Evolutionary conservation across 2,888 invertebrate genomes (phyloP).

Genomic region (Iphiclides podalirius): DNA sequence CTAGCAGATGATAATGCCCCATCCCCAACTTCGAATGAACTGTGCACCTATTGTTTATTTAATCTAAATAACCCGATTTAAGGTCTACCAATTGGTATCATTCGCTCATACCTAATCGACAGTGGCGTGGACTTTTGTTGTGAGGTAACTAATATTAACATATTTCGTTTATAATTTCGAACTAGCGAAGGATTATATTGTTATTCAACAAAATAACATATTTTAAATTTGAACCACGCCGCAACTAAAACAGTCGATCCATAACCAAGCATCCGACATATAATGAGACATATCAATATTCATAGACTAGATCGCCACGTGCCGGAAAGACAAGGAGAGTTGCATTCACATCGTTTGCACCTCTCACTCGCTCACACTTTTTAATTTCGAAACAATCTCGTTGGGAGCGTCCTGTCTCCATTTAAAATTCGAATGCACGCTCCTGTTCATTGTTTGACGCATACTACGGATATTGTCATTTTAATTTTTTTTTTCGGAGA

Average conservation of each 20-base stretch:
- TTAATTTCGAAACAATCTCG: conserved; percentile 48
- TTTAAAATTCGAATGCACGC: conserved; percentile 46
- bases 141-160: too few relatives aligned
- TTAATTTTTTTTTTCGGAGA: conserved; percentile 35
- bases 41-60: not conserved
- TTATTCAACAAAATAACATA: too few relatives aligned
- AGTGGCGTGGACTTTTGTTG: too few relatives aligned
- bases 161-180: too few relatives aligned
- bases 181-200: too few relatives aligned
- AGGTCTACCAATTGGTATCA: not conserved
- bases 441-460: conserved; percentile 43
- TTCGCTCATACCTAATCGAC: too few relatives aligned
- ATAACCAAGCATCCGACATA: conserved; percentile 32
- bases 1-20: not conserved
- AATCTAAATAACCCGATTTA: not conserved
- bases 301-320: conserved; percentile 45
- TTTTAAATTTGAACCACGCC: conserved; percentile 24
- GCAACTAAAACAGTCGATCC: conserved; percentile 24
- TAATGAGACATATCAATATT: conserved; percentile 48
- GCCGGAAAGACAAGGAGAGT: conserved; percentile 38
- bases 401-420: conserved; percentile 38
- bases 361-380: conserved; percentile 38
- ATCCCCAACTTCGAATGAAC: not conserved
- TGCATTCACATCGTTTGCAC: conserved; percentile 32
- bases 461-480: conserved; percentile 44